Evolutionary conservation across 2,888 invertebrate genomes (phyloP), one percentile per base, ranked within the genome.

Genomic region (Scaptomyza cyrtandrae): DNA sequence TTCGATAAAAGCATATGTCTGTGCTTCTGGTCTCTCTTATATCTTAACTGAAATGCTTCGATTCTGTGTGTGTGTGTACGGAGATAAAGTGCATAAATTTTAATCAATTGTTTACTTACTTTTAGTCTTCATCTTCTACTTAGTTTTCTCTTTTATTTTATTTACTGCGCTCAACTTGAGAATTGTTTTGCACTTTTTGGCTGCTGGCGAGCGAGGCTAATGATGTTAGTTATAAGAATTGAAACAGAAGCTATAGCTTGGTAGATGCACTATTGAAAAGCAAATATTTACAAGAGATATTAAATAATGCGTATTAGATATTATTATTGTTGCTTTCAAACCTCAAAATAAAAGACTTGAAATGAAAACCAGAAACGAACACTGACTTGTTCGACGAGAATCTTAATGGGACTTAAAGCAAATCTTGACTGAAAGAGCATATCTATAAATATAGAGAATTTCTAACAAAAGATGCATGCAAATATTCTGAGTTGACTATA

Each of bases 91-190:
- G 78, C 85, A 86, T 86, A 89, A 86, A 89, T 86, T 87, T 80
- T 85, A 89, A 86, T 86, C 86, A 89, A 87, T 87, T 85, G 76
- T 75, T 78, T 80, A 68, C 84, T 84, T 86, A 84, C 85, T 81
- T 77, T 88, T 69, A 57, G 78, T 41, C 75, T 78, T 60, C 82
- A 70, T 64, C 31, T 27, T 33, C 44, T 1, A 37, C 33, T 31
- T 31, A 53, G 71, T 66, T 61, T 71, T 48, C 35, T 46, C 62
- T 73, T 46, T 10, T 69, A 69, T 84, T 86, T 83, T 76, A 78
- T 88, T 77, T 88, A 80, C 78, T 70, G 68, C 65, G 55, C 49
- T 37, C 58, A 62, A 65, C 74, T 77, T 75, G 62, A 39, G 78
- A 73, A 81, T 71, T 71, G 68, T 75, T 69, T 39, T 39, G 24